Base-by-base conservation (phyloP, 2,797 vertebrate genomes). In the Somateria mollissima region DNA sequence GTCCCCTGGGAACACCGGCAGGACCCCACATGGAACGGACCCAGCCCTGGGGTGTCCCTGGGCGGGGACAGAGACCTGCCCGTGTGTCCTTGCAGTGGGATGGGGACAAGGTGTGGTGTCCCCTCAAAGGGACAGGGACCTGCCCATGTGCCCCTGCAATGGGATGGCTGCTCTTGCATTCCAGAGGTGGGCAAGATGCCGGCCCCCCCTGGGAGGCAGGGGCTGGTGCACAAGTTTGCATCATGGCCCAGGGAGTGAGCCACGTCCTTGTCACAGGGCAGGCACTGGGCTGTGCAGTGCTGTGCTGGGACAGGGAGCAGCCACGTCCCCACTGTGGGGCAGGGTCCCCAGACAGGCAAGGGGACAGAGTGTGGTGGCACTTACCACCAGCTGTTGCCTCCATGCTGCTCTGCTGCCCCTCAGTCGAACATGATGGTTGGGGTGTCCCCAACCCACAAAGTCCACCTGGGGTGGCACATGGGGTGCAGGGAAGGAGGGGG, bases 341-440 rank as follows among this genome's bases (percentile, higher is more conserved):
- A 43, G 22, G 5, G 21, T 24, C 58, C 67, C 25, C 32, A 34
- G 11, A 5, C 0, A 0, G 84, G 56, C 30, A 25, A 8, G 5
- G 28, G 13, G 73, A 36, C 6, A 10, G 30, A 51, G 28, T 49
- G 32, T 0, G 21, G 65, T 24, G 76, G 6, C 69, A 8, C 58
- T 30, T 1, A 0, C 34, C 21, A 0, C 2, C 24, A 19, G 72
- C 41, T 39, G 1, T 6, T 9, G 0, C 1, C 34, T 12, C 41
- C 28, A 0, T 3, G 2, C 51, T 53, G 51, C 51, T 53, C 51
- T 28, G 25, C 27, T 53, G 27, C 51, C 51, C 32, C 39, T 1
- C 8, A 2, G n/a, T 20, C 15, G 2, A 39, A 5, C 10, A 3
- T 0, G 54, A 16, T 20, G 24, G n/a, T 25, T 2, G 10, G n/a